These are phyloP conservation scores for Eurytoma californica DNA, from an alignment of 2,888 invertebrate genomes.

Conservation along the genomic window DNA sequence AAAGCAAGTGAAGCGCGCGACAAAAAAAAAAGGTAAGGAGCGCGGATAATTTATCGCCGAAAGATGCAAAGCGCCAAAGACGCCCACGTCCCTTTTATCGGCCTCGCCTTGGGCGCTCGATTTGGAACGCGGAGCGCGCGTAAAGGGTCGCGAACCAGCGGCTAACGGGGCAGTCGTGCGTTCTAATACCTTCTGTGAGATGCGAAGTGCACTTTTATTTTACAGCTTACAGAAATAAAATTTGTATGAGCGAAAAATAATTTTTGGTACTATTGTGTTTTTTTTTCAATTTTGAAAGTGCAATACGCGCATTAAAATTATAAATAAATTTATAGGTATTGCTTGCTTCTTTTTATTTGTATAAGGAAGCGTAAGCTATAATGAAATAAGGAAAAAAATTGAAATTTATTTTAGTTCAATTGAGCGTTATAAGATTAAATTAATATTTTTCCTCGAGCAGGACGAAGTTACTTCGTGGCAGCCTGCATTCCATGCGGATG, in stretches of 20 bases:
- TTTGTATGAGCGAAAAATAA: background rate
- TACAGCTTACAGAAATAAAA: background rate
- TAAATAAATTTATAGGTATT: no score
- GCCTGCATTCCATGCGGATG: conserved; percentile 64
- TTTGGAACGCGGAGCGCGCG: background rate
- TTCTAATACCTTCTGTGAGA: no score
- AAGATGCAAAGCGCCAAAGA: background rate
- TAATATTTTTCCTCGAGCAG: background rate
- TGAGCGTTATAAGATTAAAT: background rate
- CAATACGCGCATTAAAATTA: no score
- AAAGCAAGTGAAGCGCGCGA: background rate
- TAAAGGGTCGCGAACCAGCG: background rate
- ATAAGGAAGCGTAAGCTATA: no score
- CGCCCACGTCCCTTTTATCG: background rate
- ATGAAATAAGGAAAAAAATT: background rate
- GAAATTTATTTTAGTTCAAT: background rate
- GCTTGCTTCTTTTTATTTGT: no score
- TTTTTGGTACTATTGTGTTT: background rate
- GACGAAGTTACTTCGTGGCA: conserved; percentile 45
- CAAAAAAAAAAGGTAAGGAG: background rate
- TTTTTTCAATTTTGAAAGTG: no score
- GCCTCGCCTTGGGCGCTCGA: background rate
- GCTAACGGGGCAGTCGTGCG: background rate
- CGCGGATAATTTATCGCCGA: background rate
- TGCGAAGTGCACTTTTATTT: no score